Percentiles rank a stretch among this genome's conserved stretches.
phyloP scores from a whole-genome alignment of 2,113 vertebrate species.

The Xyliphius kryptos region DNA sequence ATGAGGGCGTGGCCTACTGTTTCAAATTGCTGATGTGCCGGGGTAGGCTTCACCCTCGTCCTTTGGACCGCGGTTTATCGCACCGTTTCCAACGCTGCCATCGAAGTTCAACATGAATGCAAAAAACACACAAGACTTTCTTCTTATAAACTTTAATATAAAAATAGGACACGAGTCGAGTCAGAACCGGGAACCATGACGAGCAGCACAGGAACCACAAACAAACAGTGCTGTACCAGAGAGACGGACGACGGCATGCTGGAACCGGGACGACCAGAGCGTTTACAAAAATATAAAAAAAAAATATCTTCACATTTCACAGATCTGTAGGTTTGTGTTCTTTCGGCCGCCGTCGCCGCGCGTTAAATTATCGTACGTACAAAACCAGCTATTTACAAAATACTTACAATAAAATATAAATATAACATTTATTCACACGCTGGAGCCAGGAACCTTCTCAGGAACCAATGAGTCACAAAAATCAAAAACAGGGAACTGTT shows the following conservation, averaged over 20 bases:
- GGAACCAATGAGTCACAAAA: no score
- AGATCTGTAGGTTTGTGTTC: conserved; percentile 42
- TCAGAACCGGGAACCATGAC: neutral
- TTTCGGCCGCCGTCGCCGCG: conserved; percentile 37
- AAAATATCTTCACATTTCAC: conserved; percentile 67
- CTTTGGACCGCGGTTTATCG: no score
- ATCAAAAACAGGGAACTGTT: no score
- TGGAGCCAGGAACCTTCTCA: no score
- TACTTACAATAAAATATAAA: conserved; percentile 55
- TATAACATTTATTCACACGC: neutral
- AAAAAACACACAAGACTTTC: neutral
- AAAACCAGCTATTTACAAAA: conserved; percentile 26
- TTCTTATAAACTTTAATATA: conserved; percentile 57
- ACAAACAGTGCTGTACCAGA: conserved; percentile 4
- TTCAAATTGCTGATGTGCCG: no score
- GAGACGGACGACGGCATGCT: conserved; percentile 35
- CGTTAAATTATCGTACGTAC: conserved; percentile 37
- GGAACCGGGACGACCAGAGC: conserved; percentile 12
- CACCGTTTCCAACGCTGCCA: no score
- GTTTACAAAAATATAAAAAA: conserved; percentile 45
- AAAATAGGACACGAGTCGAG: conserved; percentile 44
- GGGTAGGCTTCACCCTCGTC: no score
- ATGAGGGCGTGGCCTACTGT: no score
- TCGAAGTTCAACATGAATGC: neutral
- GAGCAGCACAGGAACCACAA: neutral